Percentiles rank a stretch among this genome's conserved stretches.
phyloP scores from a whole-genome alignment of 2,113 vertebrate genomes.

The Heterocephalus glaber region DNA sequence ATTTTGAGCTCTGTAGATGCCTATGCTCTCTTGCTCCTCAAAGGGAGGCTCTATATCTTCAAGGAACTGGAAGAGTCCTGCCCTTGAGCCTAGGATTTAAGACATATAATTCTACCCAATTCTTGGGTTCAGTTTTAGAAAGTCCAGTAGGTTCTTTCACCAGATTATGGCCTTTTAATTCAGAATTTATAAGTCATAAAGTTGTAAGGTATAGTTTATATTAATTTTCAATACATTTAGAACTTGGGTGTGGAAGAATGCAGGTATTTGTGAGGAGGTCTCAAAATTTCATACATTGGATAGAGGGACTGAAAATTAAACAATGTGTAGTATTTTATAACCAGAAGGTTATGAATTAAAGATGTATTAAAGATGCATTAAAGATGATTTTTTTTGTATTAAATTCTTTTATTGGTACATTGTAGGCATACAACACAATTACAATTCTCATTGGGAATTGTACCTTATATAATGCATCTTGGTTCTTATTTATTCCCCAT shows the following conservation, averaged over 20 bases:
- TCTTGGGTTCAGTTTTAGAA: not conserved
- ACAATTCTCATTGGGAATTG: too few species aligned
- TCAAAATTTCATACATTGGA: not conserved
- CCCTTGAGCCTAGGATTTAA: not conserved
- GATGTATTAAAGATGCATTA: not conserved
- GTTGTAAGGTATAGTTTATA: not conserved
- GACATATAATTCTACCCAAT: not conserved
- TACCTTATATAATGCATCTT: too few species aligned
- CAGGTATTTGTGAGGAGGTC: not conserved
- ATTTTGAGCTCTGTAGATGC: not conserved
- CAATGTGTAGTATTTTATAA: not conserved
- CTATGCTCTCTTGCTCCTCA: accelerated
- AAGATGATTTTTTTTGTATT: not conserved
- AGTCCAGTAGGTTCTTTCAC: not conserved
- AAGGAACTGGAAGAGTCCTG: not conserved
- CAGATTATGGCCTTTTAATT: not conserved
- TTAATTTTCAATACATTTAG: not conserved
- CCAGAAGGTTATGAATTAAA: too few species aligned
- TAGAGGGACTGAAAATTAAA: not conserved
- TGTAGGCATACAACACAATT: too few species aligned
- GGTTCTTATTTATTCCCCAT: too few species aligned
- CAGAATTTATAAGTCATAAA: not conserved
- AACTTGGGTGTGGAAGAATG: not conserved
- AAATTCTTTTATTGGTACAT: too few species aligned
- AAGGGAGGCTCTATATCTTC: not conserved